Evolutionary conservation across 2,797 vertebrate species (phyloP), one percentile per base, ranked within the genome.

Genomic region (Pteronotus mesoamericanus): DNA sequence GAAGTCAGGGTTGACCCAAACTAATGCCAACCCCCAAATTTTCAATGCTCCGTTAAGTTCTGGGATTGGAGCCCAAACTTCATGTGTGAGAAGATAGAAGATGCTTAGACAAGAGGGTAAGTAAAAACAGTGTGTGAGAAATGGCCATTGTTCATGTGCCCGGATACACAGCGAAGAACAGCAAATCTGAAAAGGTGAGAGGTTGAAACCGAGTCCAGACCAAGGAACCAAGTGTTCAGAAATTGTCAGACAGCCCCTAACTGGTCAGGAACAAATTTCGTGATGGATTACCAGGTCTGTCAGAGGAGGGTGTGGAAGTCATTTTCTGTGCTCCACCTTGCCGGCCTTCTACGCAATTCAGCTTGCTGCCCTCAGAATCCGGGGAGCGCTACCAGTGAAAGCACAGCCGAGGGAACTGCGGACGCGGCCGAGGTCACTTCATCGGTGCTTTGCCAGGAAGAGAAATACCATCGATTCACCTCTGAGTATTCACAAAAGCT

Each of bases 271-370:
- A 66, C 51, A 32, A 37, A n/a, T 39, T 21, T 19, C 3, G 11
- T 22, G 77, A 48, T 3, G 22, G 4, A 32, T 57, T 64, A 9
- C n/a, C 44, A 21, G 32, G 0, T 69, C 22, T 16, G 11, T 78
- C 34, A 55, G 51, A 42, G 6, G 5, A 26, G 16, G 26, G 0
- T 42, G 37, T 2, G 2, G 18, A 83, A 68, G 18, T 42, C 34
- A 9, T 29, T 55, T 82, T 24, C 32, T 0, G 32, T 2, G n/a
- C 39, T 1, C 4, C 2, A 4, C 16, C 37, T 18, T 22, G 14
- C 51, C 29, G 68, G 42, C 21, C 21, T 21, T 51, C 2, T 26
- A 9, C 5, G 2, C 57, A 69, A 59, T 24, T 9, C 48, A 78
- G 42, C 18, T 39, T 46, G 37, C 19, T 15, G 22, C 0, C 34